Conservation (phyloP, 2,113 vertebrate species). For the Laterallus jamaicensis region DNA sequence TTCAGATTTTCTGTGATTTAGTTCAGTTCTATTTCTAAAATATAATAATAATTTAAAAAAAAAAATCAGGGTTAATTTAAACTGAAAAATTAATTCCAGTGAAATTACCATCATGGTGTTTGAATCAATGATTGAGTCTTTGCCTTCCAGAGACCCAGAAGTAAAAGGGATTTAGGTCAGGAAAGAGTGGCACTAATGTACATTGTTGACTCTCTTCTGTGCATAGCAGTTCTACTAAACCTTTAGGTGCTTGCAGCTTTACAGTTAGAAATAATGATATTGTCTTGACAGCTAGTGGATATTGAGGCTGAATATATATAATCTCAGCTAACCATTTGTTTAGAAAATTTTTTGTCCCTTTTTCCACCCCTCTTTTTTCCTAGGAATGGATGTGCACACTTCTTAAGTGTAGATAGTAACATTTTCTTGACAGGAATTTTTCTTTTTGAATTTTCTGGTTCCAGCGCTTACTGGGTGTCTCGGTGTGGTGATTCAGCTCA, state of each 20-base stretch:
- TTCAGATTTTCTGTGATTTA: background rate
- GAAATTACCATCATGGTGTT: background rate
- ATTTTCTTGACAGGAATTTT: background rate
- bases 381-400: background rate
- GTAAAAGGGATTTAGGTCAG: background rate
- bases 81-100: background rate
- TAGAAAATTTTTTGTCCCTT: background rate
- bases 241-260: background rate
- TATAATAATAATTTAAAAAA: no score
- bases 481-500: background rate
- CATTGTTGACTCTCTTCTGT: background rate
- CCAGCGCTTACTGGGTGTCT: background rate
- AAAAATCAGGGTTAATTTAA: background rate
- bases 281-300: background rate
- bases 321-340: background rate
- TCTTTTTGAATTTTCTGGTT: background rate
- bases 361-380: background rate
- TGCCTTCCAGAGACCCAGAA: background rate
- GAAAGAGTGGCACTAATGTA: background rate
- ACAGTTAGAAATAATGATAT: background rate
- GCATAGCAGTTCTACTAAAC: background rate
- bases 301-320: background rate
- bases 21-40: background rate
- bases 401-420: background rate
- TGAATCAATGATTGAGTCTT: background rate